Conservation (phyloP, 1,140 invertebrate genomes). For the Caenorhabditis latens region DNA sequence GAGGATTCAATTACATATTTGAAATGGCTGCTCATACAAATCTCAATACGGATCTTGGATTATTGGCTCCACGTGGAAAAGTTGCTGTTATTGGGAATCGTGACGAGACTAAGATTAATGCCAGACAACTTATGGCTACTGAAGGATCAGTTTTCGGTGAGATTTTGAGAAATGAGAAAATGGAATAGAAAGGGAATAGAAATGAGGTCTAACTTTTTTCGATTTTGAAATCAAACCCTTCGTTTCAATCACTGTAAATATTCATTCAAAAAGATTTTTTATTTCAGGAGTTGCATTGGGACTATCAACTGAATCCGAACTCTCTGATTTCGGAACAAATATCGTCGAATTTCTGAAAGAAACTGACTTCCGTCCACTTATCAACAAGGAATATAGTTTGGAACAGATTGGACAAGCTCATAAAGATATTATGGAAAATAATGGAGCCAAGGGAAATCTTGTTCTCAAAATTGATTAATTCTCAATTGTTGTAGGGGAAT, state of each 20-base stretch:
- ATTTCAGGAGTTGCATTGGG: slow-evolving; percentile 48
- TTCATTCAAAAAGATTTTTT: background rate
- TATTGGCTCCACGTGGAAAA: slow-evolving; percentile 79
- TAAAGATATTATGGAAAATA: slow-evolving; percentile 57
- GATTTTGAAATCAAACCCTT: background rate
- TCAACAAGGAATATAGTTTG: slow-evolving; percentile 79
- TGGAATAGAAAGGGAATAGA: background rate
- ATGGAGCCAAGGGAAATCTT: slow-evolving; percentile 67
- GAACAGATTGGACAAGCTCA: slow-evolving; percentile 78
- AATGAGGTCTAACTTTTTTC: background rate
- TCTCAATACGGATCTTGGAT: slow-evolving; percentile 80
- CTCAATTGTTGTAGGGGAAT: too few species aligned
- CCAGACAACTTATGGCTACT: slow-evolving; percentile 80
- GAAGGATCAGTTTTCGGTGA: slow-evolving; percentile 80
- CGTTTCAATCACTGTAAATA: background rate
- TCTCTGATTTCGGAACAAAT: slow-evolving; percentile 77
- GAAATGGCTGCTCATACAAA: slow-evolving; percentile 82
- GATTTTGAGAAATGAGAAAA: background rate
- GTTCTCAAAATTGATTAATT: slow-evolving; percentile 56
- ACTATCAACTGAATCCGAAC: slow-evolving; percentile 74
- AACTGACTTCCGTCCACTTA: slow-evolving; percentile 80
- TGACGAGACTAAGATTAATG: slow-evolving; percentile 80
- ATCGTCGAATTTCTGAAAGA: slow-evolving; percentile 78
- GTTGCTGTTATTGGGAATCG: slow-evolving; percentile 81
- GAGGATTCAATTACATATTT: slow-evolving; percentile 81